Conservation (phyloP, 2,113 vertebrate species). For the Entomyzon cyanotis region DNA sequence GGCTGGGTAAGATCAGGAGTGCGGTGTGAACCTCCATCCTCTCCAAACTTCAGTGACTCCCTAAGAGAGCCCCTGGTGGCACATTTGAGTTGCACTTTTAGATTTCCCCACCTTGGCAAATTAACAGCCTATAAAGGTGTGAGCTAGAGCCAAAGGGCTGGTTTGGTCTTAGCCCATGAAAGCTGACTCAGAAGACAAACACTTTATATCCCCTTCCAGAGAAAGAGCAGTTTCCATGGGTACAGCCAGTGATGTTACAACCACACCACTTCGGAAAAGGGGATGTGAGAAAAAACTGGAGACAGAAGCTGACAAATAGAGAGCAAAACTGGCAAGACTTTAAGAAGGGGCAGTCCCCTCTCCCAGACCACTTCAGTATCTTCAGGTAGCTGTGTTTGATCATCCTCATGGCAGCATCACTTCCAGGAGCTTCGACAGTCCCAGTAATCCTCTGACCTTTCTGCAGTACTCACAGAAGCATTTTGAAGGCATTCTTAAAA, state of each 20-base stretch:
- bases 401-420: neutral
- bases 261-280: neutral
- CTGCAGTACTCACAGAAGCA: neutral
- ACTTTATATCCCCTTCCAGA: neutral
- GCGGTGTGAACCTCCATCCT: neutral
- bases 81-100: neutral
- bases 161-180: neutral
- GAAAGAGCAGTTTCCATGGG: neutral
- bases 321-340: neutral
- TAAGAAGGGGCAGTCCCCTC: neutral
- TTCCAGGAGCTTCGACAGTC: neutral
- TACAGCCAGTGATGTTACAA: neutral
- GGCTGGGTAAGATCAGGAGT: neutral
- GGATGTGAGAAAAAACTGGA: neutral
- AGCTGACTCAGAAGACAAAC: neutral
- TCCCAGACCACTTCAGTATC: neutral
- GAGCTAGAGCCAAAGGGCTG: neutral
- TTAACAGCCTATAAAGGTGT: neutral
- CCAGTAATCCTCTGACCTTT: neutral
- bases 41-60: neutral
- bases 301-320: neutral
- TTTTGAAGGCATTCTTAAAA: neutral
- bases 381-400: neutral
- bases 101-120: neutral
- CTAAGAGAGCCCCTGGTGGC: neutral